Conservation (phyloP, 2,888 invertebrate genomes). For the Heliconius cydno region DNA sequence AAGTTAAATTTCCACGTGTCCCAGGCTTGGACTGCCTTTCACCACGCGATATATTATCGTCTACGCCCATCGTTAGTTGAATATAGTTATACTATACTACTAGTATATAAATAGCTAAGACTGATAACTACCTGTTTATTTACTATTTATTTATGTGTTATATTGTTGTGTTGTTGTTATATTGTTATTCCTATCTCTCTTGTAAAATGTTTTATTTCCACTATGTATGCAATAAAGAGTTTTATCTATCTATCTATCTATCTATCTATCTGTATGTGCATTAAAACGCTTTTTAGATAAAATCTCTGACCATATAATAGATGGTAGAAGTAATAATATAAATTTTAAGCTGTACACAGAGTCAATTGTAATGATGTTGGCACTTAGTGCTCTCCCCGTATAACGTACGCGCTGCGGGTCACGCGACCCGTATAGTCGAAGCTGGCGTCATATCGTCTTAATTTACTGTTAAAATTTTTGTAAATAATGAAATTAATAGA, state of each 20-base stretch:
- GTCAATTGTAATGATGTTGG: constrained; percentile 44
- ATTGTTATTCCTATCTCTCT: too few relatives aligned
- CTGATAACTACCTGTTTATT: background rate
- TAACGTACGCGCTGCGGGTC: constrained; percentile 61
- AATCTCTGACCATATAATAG: constrained; percentile 1
- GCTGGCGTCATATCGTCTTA: constrained; percentile 52
- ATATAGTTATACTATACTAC: too few relatives aligned
- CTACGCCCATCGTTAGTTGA: too few relatives aligned
- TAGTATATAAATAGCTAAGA: too few relatives aligned
- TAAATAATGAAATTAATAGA: constrained; percentile 45
- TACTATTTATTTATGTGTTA: too few relatives aligned
- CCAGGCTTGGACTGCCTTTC: too few relatives aligned
- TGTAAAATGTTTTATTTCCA: too few relatives aligned
- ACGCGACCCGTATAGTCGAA: constrained; percentile 67
- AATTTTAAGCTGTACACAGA: constrained; percentile 33
- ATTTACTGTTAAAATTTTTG: constrained; percentile 51
- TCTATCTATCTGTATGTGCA: background rate
- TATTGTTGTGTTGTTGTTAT: too few relatives aligned
- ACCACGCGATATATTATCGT: too few relatives aligned
- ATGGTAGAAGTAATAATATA: constrained; percentile 26
- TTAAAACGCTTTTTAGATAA: background rate
- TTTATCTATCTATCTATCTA: too few relatives aligned
- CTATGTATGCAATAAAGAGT: too few relatives aligned
- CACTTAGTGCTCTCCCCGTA: constrained; percentile 43
- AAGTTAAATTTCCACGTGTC: too few relatives aligned